phyloP scores from a whole-genome alignment of 2,888 invertebrate species.

The Platycnemis pennipes region DNA sequence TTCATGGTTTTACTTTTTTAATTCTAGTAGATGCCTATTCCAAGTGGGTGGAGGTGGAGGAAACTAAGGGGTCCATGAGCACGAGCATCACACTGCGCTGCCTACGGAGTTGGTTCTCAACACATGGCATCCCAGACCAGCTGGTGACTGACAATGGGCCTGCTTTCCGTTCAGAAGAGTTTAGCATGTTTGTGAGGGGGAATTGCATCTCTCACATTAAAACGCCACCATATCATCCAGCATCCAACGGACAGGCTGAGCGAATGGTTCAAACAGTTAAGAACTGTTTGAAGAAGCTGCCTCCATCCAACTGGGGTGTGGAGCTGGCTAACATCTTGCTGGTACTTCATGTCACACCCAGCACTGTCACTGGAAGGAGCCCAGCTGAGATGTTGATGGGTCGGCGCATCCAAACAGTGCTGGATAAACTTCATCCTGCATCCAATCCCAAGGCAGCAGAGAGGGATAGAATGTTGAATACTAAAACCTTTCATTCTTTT shows the following conservation, averaged over 20 bases:
- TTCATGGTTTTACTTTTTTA: conserved; percentile 72
- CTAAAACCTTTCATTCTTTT: too few relatives aligned
- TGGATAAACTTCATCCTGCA: conserved; percentile 21
- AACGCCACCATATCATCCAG: conserved; percentile 71
- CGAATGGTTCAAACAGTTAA: conserved; percentile 74
- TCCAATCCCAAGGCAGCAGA: too few relatives aligned
- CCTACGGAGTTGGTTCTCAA: conserved; percentile 70
- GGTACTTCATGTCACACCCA: conserved; percentile 71
- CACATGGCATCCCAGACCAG: conserved; percentile 72
- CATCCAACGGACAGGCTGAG: conserved; percentile 74
- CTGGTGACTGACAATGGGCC: conserved; percentile 74
- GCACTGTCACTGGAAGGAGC: conserved; percentile 71
- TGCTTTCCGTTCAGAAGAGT: neutral
- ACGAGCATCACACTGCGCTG: neutral
- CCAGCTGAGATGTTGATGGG: conserved; percentile 72
- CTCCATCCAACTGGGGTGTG: conserved; percentile 69
- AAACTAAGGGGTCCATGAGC: neutral
- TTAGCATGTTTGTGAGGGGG: neutral
- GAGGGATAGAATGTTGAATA: too few relatives aligned
- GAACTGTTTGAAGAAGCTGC: conserved; percentile 70
- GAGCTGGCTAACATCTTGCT: conserved; percentile 71
- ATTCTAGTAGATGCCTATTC: conserved; percentile 73
- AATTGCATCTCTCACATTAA: conserved; percentile 20
- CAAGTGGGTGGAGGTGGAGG: conserved; percentile 71
- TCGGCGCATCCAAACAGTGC: conserved; percentile 36